Base-by-base conservation (phyloP, 2,113 vertebrate species). In the Gulo gulo region DNA sequence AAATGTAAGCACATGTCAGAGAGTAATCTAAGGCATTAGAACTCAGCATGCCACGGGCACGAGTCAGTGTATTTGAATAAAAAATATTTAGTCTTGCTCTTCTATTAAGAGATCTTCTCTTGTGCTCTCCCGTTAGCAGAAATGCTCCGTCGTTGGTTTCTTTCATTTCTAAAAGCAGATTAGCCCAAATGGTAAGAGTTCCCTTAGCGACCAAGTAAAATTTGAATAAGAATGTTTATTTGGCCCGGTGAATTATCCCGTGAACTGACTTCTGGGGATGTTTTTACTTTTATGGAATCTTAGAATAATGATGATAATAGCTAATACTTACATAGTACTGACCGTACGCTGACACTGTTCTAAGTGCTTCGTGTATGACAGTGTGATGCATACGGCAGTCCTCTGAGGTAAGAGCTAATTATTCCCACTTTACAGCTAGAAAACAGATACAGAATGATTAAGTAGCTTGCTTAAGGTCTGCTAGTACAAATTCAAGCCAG, bases 161-260 rank as follows among this genome's bases (percentile, higher is more conserved):
- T 76, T 76, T 73, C 20, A 52, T 55, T 78, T 83, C 74, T 95
- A 18, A 52, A 93, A 96, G 50, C 21, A 97, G 85, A 78, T 88
- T 26, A 88, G 63, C 67, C 6, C 34, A 95, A 76, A 73, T 65
- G 23, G n/a, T 55, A 78, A 47, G 36, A 50, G 39, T 95, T 79
- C 16, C 63, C 21, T 50, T 42, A 45, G 26, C 76, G 63, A 96
- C 11, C 91, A 29, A 88, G 63, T 88, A 23, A 65, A 86, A 65
- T 71, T 95, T 79, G 63, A 73, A 73, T 90, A 36, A 42, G 73
- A 45, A 55, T 73, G 26, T 3, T 34, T 93, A n/a, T 63, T 91
- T n/a, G 80, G 24, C 42, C 10, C 36, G 84, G 80, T 15, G 57
- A 45, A 52, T 71, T 85, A 52, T 82, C 29, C 73, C 23, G 39